phyloP scores from a whole-genome alignment of 2,888 invertebrate genomes.

The Torymus aiolomorphi region DNA sequence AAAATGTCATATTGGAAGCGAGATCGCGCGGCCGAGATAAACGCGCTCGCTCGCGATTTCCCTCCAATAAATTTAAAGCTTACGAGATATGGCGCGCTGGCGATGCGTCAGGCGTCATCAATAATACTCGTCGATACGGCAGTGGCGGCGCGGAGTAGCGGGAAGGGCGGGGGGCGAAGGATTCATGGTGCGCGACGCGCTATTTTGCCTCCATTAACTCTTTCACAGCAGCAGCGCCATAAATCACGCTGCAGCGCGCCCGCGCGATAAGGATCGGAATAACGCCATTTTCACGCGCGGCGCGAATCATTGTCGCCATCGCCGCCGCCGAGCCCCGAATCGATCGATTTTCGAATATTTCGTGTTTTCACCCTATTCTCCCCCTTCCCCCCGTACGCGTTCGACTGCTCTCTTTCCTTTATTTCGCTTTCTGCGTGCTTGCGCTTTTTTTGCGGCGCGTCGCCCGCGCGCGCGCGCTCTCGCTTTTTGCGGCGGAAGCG shows the following conservation, averaged over 20 bases:
- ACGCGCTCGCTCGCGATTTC: constrained; percentile 35
- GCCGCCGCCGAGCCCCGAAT: not conserved
- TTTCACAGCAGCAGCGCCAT: constrained; percentile 62
- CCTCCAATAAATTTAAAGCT: constrained; percentile 54
- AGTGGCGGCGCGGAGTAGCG: not conserved
- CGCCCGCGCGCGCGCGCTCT: too few species aligned
- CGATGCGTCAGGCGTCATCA: constrained; percentile 61
- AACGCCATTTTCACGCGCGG: constrained; percentile 63
- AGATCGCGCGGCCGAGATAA: constrained; percentile 27
- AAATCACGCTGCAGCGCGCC: constrained; percentile 60
- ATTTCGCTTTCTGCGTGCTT: constrained; percentile 10
- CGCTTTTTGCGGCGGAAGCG: not conserved
- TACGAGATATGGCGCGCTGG: constrained; percentile 44
- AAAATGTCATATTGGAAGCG: constrained; percentile 35
- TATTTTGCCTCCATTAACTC: constrained; percentile 70
- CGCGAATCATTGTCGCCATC: constrained; percentile 58
- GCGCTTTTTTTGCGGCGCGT: not conserved
- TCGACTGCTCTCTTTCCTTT: not conserved
- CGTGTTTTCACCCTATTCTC: constrained; percentile 19
- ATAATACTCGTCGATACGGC: constrained; percentile 64
- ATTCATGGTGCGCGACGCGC: constrained; percentile 65
- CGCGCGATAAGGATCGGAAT: constrained; percentile 61
- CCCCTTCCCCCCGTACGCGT: not conserved
- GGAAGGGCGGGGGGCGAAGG: constrained; percentile 55
- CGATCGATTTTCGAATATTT: constrained; percentile 43